Evolutionary conservation across 1,140 invertebrate species (phyloP).

Genomic region (Bathynomus jamesi): DNA sequence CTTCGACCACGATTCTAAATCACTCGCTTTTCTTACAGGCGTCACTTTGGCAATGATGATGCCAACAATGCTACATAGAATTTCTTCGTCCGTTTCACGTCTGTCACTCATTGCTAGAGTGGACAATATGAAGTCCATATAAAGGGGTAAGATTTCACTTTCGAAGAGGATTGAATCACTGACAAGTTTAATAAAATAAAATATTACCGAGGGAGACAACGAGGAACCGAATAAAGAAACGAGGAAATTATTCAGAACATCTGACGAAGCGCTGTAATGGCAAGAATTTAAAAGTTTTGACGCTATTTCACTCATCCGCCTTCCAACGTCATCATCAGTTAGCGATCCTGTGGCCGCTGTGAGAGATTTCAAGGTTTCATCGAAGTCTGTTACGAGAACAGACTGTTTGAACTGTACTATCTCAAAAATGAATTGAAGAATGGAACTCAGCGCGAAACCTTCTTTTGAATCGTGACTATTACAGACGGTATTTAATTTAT

Average conservation of each 20-base stretch:
- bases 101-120: not conserved
- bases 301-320: not conserved
- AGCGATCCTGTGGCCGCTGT: not conserved
- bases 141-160: not conserved
- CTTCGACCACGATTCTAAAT: constrained; percentile 4
- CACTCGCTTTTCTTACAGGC: not conserved
- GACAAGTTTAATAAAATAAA: not conserved
- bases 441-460: not conserved
- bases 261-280: not conserved
- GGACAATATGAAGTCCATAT: not conserved
- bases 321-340: not conserved
- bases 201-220: not conserved
- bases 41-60: not conserved
- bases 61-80: not conserved
- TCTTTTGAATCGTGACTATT: not conserved
- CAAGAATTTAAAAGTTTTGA: not conserved
- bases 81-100: not conserved
- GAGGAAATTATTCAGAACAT: not conserved
- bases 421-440: not conserved
- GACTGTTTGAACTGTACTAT: not conserved
- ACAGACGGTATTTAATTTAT: not conserved
- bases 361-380: not conserved
- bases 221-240: not conserved
- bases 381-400: not conserved
- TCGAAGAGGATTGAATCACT: not conserved